Base-by-base conservation (phyloP, 2,113 vertebrate species). In the Casuarius casuarius region DNA sequence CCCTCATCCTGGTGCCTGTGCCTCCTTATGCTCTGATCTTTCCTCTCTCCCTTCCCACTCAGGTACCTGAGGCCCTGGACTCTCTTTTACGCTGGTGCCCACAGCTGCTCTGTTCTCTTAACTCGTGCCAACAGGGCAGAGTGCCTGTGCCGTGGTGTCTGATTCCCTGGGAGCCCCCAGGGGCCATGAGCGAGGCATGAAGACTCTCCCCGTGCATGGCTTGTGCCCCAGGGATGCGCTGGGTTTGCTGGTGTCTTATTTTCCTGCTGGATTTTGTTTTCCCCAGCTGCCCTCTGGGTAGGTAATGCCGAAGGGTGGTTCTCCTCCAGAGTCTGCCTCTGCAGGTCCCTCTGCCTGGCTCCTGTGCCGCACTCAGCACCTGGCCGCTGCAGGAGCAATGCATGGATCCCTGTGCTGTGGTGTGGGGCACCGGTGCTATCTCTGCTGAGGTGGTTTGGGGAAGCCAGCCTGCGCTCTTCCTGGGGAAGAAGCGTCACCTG, bases 61-160 rank as follows among this genome's bases (percentile, higher is more conserved):
- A 87, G 81, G 92, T 92, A 92, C 89, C 77, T 23, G 84, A 89
- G 68, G 77, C 74, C 74, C 71, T 66, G 92, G 59, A 66, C 84
- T 73, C 84, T 89, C 91, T 79, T 49, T 54, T 8, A 5, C 61
- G 67, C 84, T 79, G 54, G 67, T 93, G 81, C 89, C 84, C 2
- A 0, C 81, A 82, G 92, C 89, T 71, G 84, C 94, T 95, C 80
- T 91, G 87, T 74, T 81, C 74, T 79, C 88, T 94, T 42, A 87
- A 85, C 81, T 79, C 58, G 91, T 97, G 96, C 96, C 96, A 97
- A 91, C 66, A 92, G 92, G 56, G 92, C 71, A 82, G 88, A 78
- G 66, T 58, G 84, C 73, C 61, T 75, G 35, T 10, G 28, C 61
- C 90, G 35, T 83, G 80, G 61, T 46, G 85, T 92, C 91, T 90